phyloP scores from a whole-genome alignment of 2,888 invertebrate genomes.

The Dolomedes plantarius region DNA sequence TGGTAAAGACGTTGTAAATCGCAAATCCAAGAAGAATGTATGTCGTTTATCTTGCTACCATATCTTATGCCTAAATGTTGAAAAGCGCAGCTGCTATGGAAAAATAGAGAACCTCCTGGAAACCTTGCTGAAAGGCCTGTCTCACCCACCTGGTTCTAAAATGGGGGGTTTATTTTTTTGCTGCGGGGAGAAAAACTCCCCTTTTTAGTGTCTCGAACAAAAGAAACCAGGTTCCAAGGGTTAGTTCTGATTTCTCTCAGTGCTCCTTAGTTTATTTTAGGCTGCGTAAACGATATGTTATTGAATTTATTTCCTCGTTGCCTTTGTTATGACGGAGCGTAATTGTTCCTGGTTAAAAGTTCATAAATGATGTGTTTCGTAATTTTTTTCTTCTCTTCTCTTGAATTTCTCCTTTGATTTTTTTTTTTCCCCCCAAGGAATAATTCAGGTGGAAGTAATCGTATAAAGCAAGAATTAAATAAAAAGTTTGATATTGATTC shows the following conservation, averaged over 20 bases:
- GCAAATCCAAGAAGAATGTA: constrained; percentile 21
- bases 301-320: neutral
- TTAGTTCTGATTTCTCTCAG: constrained; percentile 1
- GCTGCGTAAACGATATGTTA: neutral
- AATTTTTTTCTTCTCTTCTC: too few species aligned
- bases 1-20: neutral
- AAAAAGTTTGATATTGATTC: too few species aligned
- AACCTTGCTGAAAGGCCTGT: neutral
- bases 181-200: neutral
- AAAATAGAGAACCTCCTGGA: neutral
- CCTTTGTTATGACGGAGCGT: neutral
- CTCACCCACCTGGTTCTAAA: constrained; percentile 11
- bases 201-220: neutral
- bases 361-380: neutral
- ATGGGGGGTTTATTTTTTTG: constrained; percentile 8
- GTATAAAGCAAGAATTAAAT: too few species aligned
- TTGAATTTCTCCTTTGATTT: neutral
- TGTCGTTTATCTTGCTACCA: constrained; percentile 16
- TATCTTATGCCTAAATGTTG: neutral
- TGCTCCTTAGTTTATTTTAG: neutral
- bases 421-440: too few species aligned
- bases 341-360: neutral
- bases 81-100: neutral
- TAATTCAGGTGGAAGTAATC: too few species aligned
- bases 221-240: neutral